Evolutionary conservation across 2,888 invertebrate species (phyloP).

Genomic region (Sphaerophoria taeniata): DNA sequence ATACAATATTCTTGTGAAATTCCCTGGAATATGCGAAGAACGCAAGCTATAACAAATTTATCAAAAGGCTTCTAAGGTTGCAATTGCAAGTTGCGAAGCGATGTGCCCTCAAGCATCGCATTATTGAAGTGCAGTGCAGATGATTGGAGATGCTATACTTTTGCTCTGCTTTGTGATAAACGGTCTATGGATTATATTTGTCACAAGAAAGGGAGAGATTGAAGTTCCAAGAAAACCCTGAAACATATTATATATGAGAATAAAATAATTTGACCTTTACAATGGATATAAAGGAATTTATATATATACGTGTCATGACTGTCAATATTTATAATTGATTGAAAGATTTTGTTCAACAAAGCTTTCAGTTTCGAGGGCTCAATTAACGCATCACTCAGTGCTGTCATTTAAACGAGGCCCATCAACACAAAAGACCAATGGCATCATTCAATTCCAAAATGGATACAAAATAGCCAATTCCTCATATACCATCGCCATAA

Average conservation of each 20-base stretch:
- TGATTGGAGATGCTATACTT: conserved; percentile 8
- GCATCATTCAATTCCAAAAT: not conserved
- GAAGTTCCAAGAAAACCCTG: too few species aligned
- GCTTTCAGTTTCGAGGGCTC: not conserved
- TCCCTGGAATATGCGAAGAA: conserved; percentile 30
- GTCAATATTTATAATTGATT: not conserved
- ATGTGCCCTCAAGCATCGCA: conserved; percentile 4
- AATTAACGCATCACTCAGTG: conserved; percentile 14
- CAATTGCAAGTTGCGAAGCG: too few species aligned
- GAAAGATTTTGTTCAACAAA: not conserved
- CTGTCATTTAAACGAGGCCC: not conserved
- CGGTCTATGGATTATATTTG: too few species aligned
- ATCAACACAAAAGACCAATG: not conserved
- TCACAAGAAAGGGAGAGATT: too few species aligned
- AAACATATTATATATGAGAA: too few species aligned
- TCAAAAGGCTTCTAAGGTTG: conserved; percentile 27
- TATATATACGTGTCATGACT: too few species aligned
- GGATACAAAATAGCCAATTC: conserved; percentile 3
- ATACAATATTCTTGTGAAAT: conserved; percentile 14
- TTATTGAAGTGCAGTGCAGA: conserved; percentile 9
- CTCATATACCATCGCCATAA: not conserved
- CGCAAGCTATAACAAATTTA: conserved; percentile 33
- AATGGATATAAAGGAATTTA: too few species aligned
- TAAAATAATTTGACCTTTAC: too few species aligned
- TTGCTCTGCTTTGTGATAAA: not conserved